Base-by-base conservation (phyloP, 2,888 invertebrate species). In the Drosophila atroscutellata region DNA sequence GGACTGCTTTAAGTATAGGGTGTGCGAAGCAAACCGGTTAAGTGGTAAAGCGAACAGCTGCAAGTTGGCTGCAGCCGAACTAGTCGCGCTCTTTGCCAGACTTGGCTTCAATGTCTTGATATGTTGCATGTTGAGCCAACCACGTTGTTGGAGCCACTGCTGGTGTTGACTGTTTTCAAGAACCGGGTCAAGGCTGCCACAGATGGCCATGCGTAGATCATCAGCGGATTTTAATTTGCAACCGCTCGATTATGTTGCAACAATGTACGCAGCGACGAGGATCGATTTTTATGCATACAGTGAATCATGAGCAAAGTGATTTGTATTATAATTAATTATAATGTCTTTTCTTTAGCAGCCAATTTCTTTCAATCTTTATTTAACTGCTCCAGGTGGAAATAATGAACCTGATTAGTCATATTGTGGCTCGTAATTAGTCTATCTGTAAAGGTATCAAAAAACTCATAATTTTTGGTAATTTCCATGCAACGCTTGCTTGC, bases 121-220 rank as follows among this genome's bases (percentile, higher is more conserved):
- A 42, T 64, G 75, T 56, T 75, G 71, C 78, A 77, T 75, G 74
- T 68, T 67, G 80, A 80, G 77, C 28, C 76, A 66, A 62, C 50
- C 52, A 47, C 34, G 60, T 34, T 54, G 68, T 50, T 55, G 67
- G 15, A 20, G 55, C 28, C 37, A 9, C 56, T 37, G 70, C 42
- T 65, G 64, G 49, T 62, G 74, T 64, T 81, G 86, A 62, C 63
- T 54, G 59, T 75, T 61, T 70, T 76, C 72, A 81, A 85, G 85
- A 85, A 85, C 86, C 86, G 65, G 85, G 85, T 85, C 85, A 85
- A 85, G 85, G 85, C 80, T 88, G 76, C 60, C 64, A 30, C 75
- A 75, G 71, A 70, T 58, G 72, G 66, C 77, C 68, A 69, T 75
- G 77, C 77, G 65, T 79, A 77, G 84, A 86, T 87, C 87, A 81